Evolutionary conservation across 2,113 vertebrate species (phyloP).

Genomic region (Actinemys pallida): DNA sequence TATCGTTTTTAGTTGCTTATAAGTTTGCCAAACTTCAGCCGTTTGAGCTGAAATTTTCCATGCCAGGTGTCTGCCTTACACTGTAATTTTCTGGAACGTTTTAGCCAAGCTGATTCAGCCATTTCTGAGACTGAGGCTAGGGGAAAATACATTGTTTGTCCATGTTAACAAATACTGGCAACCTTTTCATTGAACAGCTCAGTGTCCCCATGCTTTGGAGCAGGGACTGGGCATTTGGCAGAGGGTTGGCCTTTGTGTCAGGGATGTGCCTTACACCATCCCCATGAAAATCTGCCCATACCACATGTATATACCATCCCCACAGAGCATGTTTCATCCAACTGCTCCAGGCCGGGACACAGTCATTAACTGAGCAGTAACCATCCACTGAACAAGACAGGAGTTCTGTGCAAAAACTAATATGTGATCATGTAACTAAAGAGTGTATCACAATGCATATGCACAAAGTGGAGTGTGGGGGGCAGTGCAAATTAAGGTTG

Average conservation of each 20-base stretch:
- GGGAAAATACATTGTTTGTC: background rate
- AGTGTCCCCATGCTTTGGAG: background rate
- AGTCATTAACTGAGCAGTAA: background rate
- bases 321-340: background rate
- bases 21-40: background rate
- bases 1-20: fast-evolving
- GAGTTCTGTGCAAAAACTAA: background rate
- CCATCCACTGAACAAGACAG: background rate
- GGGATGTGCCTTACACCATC: background rate
- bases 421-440: background rate
- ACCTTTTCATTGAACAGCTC: background rate
- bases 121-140: background rate
- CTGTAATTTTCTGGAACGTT: background rate
- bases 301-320: background rate
- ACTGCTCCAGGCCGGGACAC: background rate
- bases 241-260: background rate
- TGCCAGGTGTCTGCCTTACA: background rate
- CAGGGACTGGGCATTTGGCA: background rate
- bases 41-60: background rate
- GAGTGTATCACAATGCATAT: background rate
- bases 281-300: background rate
- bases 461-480: too few relatives aligned
- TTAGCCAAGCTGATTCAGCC: background rate
- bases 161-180: background rate
- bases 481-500: background rate